phyloP scores from a whole-genome alignment of 1,140 invertebrate species.

The Zeugodacus cucurbitae region DNA sequence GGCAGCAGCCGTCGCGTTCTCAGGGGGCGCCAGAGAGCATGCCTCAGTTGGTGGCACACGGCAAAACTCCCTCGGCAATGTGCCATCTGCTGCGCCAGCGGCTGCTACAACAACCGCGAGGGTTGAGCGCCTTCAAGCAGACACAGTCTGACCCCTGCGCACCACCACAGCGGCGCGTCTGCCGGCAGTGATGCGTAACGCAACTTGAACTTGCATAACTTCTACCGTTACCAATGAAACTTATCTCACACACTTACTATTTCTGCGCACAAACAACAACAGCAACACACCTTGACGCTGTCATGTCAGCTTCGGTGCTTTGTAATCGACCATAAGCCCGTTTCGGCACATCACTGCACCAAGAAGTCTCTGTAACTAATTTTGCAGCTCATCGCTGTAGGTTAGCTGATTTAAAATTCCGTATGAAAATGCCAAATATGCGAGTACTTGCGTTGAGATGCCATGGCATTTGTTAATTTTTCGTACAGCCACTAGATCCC shows the following conservation, averaged over 20 bases:
- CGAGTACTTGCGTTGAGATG: slow-evolving; percentile 10
- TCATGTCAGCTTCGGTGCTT: neutral
- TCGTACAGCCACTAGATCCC: neutral
- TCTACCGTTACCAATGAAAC: neutral
- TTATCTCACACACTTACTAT: neutral
- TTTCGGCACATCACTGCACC: neutral
- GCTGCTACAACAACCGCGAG: neutral
- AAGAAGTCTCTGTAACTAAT: neutral
- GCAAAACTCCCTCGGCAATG: neutral
- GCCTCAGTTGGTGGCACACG: neutral
- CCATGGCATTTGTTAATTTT: slow-evolving; percentile 6
- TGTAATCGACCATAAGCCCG: neutral
- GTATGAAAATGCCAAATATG: slow-evolving; percentile 41
- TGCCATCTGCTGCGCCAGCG: neutral
- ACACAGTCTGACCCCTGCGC: neutral
- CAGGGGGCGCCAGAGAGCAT: too few species aligned
- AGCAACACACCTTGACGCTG: neutral
- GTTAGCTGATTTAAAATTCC: slow-evolving; percentile 41
- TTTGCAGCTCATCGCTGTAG: slow-evolving; percentile 28
- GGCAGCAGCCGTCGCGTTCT: neutral
- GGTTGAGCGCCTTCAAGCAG: neutral
- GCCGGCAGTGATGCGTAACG: slow-evolving; percentile 40
- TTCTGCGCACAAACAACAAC: neutral
- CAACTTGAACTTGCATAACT: neutral
- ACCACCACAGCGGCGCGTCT: neutral